Conservation (phyloP, 2,113 vertebrate species). For the Thunnus thynnus region DNA sequence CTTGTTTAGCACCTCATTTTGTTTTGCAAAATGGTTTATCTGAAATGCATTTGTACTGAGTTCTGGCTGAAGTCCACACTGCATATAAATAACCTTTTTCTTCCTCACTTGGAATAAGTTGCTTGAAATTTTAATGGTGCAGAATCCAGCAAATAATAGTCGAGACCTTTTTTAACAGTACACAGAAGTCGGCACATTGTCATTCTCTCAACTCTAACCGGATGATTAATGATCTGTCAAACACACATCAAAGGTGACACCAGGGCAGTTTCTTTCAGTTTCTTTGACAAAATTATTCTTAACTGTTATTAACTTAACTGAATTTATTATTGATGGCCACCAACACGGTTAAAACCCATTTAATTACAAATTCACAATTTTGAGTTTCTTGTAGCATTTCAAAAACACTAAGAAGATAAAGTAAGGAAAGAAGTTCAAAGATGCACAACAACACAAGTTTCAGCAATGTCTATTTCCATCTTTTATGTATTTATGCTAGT, state of each 20-base stretch:
- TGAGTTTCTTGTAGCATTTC: not conserved
- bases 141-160: not conserved
- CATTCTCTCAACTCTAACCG: not conserved
- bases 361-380: not conserved
- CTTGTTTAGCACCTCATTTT: slow-evolving; percentile 19
- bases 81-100: slow-evolving; percentile 29
- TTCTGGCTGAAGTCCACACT: slow-evolving; percentile 19
- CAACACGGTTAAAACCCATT: not conserved
- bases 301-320: not conserved
- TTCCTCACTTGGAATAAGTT: not conserved
- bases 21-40: slow-evolving; percentile 14
- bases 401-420: not conserved
- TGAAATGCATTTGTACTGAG: not conserved
- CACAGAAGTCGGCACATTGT: not conserved
- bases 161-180: slow-evolving; percentile 1
- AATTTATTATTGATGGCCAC: no score
- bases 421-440: no score
- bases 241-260: not conserved
- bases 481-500: slow-evolving; percentile 63
- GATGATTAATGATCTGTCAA: slow-evolving; percentile 35
- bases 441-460: not conserved
- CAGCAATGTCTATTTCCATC: slow-evolving; percentile 20
- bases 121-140: slow-evolving; percentile 3
- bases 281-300: not conserved
- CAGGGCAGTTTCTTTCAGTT: not conserved